Percentiles rank a stretch among this genome's conserved stretches.
Conservation (phyloP, 2,888 invertebrate genomes). For the Abscondita cerata region DNA sequence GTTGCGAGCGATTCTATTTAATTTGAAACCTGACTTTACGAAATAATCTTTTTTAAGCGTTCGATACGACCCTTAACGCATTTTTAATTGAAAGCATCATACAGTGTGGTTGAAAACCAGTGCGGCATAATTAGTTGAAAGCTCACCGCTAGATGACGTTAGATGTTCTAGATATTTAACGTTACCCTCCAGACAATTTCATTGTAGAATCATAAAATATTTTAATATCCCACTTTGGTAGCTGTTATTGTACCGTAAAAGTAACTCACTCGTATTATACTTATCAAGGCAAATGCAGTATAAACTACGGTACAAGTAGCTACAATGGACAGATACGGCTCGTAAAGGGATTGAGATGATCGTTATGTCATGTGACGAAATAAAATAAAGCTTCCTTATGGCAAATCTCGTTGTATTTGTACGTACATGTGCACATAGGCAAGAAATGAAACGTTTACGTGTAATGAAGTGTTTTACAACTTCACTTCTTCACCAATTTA, state of each 20-base stretch:
- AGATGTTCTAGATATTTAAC: too few species aligned
- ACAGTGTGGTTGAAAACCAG: too few species aligned
- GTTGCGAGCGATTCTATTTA: too few species aligned
- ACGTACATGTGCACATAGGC: slow-evolving; percentile 28
- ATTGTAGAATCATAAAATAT: slow-evolving; percentile 51
- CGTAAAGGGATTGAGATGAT: slow-evolving; percentile 54
- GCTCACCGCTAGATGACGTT: too few species aligned
- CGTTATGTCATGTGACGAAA: slow-evolving; percentile 43
- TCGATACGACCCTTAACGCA: too few species aligned
- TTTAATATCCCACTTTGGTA: slow-evolving; percentile 56
- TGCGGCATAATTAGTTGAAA: too few species aligned
- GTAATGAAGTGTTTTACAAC: slow-evolving; percentile 27
- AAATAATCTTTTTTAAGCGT: too few species aligned
- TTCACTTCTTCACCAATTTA: slow-evolving; percentile 11
- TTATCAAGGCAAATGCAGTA: slow-evolving; percentile 54
- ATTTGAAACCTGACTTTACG: too few species aligned
- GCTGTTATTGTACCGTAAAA: slow-evolving; percentile 59
- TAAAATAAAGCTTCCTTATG: slow-evolving; percentile 37
- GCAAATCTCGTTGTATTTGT: slow-evolving; percentile 28
- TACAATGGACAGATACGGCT: slow-evolving; percentile 52
- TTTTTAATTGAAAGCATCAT: too few species aligned
- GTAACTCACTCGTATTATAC: slow-evolving; percentile 51
- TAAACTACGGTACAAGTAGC: slow-evolving; percentile 51
- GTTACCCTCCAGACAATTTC: slow-evolving; percentile 28
- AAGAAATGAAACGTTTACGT: slow-evolving; percentile 10